Percentiles rank a stretch among this genome's conserved stretches.
These are phyloP conservation scores for Danaus melanippus DNA, from an alignment of 1,140 invertebrate species.

Conservation along the genomic window DNA sequence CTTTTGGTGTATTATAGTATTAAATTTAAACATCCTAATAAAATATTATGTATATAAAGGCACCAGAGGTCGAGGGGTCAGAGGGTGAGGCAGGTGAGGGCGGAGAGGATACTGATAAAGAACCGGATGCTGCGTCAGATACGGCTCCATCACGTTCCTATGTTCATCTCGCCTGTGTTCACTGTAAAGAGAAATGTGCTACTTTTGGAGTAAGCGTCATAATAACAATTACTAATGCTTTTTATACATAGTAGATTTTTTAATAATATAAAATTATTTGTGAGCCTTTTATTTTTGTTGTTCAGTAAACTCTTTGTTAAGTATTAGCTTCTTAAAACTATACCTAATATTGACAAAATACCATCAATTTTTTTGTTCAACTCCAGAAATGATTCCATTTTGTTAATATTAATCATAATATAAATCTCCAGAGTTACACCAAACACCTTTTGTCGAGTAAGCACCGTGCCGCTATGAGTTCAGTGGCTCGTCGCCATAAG, in stretches of 20 bases:
- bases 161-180: slow-evolving; percentile 81
- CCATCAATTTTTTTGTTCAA: too few relatives aligned
- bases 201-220: slow-evolving; percentile 76
- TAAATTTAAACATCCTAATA: background rate
- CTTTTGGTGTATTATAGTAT: background rate
- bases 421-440: slow-evolving; percentile 74
- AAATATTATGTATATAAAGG: slow-evolving; percentile 9
- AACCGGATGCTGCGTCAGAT: slow-evolving; percentile 71
- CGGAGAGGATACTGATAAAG: slow-evolving; percentile 64
- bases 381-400: too few relatives aligned
- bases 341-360: too few relatives aligned
- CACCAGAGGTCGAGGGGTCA: slow-evolving; percentile 36
- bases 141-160: slow-evolving; percentile 66
- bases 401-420: slow-evolving; percentile 3
- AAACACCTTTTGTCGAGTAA: slow-evolving; percentile 79
- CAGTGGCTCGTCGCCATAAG: slow-evolving; percentile 80
- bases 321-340: too few relatives aligned
- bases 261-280: too few relatives aligned
- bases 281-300: too few relatives aligned
- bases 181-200: slow-evolving; percentile 79
- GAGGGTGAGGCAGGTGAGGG: slow-evolving; percentile 40
- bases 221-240: too few relatives aligned
- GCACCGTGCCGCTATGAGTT: slow-evolving; percentile 80
- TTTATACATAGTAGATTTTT: too few relatives aligned
- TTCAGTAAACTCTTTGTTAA: too few relatives aligned